Evolutionary conservation across 2,888 invertebrate genomes (phyloP), one percentile per base, ranked within the genome.

Genomic region (Mythimna pallens): DNA sequence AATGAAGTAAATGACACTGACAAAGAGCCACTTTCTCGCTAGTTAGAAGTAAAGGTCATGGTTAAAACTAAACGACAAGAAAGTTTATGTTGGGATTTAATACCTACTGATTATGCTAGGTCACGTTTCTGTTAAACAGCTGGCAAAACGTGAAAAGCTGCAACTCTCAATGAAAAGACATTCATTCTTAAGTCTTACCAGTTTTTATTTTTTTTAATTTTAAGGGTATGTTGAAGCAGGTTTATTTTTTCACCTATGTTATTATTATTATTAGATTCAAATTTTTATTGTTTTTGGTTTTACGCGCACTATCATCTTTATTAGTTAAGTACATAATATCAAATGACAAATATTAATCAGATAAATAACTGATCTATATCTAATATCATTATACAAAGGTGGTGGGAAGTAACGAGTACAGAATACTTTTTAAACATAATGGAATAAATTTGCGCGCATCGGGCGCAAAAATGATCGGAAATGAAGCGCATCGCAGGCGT

Each of bases 401-500:
- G 40, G 40, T 68, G 47, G 52, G 69, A 68, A 59, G 30, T 47
- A 17, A 62, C 30, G 36, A 25, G 65, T 79, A 58, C 17, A 55
- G 30, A 80, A 55, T 65, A 40, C 34, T 79, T 68, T 20, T 70
- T 71, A 72, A 78, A 57, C 52, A 61, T 74, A 64, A 61, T 43
- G 30, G 34, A 52, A 59, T 55, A 5, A 63, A 78, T 82, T 62
- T 63, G 65, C 70, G 62, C 52, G 64, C 73, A 77, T 57, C 66
- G 55, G 69, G 75, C 74, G 78, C 72, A 84, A 77, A 81, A 84
- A 81, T 73, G 61, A 78, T 78, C 80, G 88, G 87, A 82, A 87
- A 87, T 76, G 75, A 80, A 80, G 83, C 81, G 82, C 85, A 83
- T 88, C 83, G 81, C 78, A 65, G 80, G 84, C 82, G 84, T 85